These are phyloP conservation scores for Sebastes flavidus DNA, from an alignment of 2,797 vertebrate genomes.

Conservation along the genomic window DNA sequence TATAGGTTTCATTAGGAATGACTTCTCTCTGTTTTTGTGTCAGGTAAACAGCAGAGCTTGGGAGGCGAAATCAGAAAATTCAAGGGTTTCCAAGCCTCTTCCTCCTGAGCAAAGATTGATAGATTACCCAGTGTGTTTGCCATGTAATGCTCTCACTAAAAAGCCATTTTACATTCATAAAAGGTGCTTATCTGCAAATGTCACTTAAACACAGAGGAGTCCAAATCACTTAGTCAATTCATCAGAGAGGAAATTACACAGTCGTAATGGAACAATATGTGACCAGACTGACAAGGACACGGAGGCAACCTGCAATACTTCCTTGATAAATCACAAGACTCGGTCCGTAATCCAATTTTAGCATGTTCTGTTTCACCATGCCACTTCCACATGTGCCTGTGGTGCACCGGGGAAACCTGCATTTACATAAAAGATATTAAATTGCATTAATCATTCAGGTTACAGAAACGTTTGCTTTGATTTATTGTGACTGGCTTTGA, in stretches of 20 bases:
- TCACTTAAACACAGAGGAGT: conserved; percentile 43
- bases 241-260: conserved; percentile 48
- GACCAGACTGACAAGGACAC: conserved; percentile 30
- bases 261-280: conserved; percentile 20
- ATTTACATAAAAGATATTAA: conserved; percentile 63
- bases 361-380: background rate
- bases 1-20: background rate
- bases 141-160: conserved; percentile 20
- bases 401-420: background rate
- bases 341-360: conserved; percentile 6
- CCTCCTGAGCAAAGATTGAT: conserved; percentile 19
- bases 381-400: conserved; percentile 2
- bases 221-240: conserved; percentile 34
- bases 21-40: background rate
- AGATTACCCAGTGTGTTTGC: conserved; percentile 18
- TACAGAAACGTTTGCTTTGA: conserved; percentile 61
- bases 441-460: conserved; percentile 59
- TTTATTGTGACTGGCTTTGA: conserved; percentile 64
- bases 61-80: background rate
- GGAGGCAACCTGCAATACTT: background rate
- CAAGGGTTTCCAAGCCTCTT: background rate
- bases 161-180: conserved; percentile 35
- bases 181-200: conserved; percentile 55
- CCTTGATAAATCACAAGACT: conserved; percentile 17
- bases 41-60: background rate